These are phyloP conservation scores for Parazoanthus atlanticus DNA, from an alignment of 92 coral and sea anemone genomes.

Conservation along the genomic window DNA sequence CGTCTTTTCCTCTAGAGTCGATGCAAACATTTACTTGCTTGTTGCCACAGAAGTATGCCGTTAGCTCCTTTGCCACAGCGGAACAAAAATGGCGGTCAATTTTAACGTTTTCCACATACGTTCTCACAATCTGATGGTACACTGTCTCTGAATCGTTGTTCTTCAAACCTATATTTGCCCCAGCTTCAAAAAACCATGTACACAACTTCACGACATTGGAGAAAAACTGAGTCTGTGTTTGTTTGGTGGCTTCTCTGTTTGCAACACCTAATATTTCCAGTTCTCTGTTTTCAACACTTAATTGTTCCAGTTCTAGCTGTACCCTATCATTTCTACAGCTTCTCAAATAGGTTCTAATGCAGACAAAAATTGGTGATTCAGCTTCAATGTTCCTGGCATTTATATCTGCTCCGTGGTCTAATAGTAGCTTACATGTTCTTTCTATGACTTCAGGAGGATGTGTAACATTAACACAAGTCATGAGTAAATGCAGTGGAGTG, in stretches of 20 bases:
- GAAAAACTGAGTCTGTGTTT: not conserved
- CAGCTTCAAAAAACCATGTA: not conserved
- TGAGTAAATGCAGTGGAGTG: not conserved
- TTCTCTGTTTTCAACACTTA: not conserved
- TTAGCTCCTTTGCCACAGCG: constrained; percentile 1
- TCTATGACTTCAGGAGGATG: not conserved
- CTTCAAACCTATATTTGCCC: not conserved
- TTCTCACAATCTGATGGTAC: not conserved
- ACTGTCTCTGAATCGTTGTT: not conserved
- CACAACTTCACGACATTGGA: not conserved
- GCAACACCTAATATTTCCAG: not conserved
- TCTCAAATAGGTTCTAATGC: not conserved
- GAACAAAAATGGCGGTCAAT: not conserved
- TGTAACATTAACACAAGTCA: not conserved
- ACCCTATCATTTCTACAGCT: no score
- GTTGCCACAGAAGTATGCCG: not conserved
- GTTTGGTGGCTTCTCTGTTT: not conserved
- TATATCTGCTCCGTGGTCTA: not conserved
- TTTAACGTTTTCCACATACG: not conserved
- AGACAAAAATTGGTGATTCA: not conserved
- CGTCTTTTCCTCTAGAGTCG: not conserved
- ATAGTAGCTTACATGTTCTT: not conserved
- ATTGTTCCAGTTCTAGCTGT: not conserved
- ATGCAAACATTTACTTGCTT: not conserved
- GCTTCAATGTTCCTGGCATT: not conserved